Conservation (phyloP, 1,140 invertebrate species). For the Eueides isabella region DNA sequence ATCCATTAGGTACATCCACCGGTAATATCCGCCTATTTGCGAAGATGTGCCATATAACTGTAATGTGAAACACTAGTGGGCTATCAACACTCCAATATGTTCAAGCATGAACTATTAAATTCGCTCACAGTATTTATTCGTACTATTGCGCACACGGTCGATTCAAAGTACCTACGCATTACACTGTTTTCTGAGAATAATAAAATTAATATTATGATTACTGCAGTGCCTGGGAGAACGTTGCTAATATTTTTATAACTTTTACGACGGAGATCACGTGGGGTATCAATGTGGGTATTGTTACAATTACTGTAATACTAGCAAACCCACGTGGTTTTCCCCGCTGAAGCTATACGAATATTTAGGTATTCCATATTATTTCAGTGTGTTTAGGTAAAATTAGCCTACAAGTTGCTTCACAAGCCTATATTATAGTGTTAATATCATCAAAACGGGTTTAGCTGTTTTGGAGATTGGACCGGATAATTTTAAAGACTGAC, state of each 20-base stretch:
- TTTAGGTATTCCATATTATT: too few species aligned
- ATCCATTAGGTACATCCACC: constrained; percentile 45
- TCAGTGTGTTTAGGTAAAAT: too few species aligned
- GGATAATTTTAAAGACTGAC: too few species aligned
- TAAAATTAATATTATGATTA: constrained; percentile 54
- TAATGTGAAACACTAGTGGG: constrained; percentile 17
- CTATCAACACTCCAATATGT: not conserved
- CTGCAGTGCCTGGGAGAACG: constrained; percentile 53
- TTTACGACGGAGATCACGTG: constrained; percentile 46
- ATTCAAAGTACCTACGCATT: constrained; percentile 2
- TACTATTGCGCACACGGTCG: not conserved
- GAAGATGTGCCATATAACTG: constrained; percentile 31
- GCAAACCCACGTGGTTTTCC: too few species aligned
- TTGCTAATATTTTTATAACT: constrained; percentile 58
- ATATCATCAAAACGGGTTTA: too few species aligned
- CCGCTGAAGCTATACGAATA: too few species aligned
- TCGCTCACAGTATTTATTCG: not conserved
- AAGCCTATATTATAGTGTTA: too few species aligned
- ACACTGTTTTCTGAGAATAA: constrained; percentile 49
- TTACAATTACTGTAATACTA: not conserved
- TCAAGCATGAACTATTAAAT: not conserved
- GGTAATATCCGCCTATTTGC: constrained; percentile 28
- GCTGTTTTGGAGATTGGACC: too few species aligned
- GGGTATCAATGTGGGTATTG: not conserved
- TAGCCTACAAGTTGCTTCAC: too few species aligned